phyloP scores from a whole-genome alignment of 2,888 invertebrate genomes.

The Chaetogeoica ovagalla region DNA sequence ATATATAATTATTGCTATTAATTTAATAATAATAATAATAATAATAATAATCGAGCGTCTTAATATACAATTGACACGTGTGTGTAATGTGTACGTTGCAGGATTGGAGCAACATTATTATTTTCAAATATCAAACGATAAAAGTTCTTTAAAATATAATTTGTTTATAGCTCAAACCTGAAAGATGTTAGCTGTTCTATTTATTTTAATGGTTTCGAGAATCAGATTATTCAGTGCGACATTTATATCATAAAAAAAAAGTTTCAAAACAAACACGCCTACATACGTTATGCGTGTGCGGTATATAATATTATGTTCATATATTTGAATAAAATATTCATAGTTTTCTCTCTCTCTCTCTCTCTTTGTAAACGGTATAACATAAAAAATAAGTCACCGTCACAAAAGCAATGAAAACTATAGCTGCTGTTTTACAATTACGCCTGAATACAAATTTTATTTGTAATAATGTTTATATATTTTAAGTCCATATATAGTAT shows the following conservation, averaged over 20 bases:
- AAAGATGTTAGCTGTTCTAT: not conserved
- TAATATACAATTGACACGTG: too few species aligned
- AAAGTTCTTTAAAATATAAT: not conserved
- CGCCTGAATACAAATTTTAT: not conserved
- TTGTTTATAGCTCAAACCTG: not conserved
- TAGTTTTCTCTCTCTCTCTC: not conserved
- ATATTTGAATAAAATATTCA: constrained; percentile 1
- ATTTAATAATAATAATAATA: too few species aligned
- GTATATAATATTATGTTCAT: not conserved
- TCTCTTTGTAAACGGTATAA: not conserved
- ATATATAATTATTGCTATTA: too few species aligned
- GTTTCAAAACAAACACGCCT: too few species aligned
- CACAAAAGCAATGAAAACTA: not conserved
- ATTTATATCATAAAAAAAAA: not conserved
- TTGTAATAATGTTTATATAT: not conserved
- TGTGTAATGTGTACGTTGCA: too few species aligned
- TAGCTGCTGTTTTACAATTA: too few species aligned
- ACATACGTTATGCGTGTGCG: too few species aligned
- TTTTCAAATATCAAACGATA: not conserved
- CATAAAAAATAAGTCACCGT: not conserved
- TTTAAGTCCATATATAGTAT: not conserved
- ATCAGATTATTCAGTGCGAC: not conserved
- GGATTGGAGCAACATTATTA: not conserved
- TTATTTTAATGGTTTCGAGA: not conserved
- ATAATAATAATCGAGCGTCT: too few species aligned